Conservation (phyloP, 2,113 vertebrate species). For the Seriola rivoliana region DNA sequence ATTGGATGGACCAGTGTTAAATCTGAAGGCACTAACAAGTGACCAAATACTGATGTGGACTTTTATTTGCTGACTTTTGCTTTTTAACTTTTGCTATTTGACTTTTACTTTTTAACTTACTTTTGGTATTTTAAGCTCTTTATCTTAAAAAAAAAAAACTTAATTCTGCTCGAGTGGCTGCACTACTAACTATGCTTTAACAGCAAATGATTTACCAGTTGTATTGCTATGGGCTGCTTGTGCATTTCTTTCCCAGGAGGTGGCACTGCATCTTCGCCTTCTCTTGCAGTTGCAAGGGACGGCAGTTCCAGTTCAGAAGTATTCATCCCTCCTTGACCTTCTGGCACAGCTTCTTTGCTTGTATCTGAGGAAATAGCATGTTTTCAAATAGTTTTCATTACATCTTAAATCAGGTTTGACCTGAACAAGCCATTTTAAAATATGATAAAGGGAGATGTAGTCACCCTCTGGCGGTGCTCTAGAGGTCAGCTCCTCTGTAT, state of each 20-base stretch:
- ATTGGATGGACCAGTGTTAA: not conserved
- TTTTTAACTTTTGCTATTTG: not conserved
- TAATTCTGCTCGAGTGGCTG: not conserved
- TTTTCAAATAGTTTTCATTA: not conserved
- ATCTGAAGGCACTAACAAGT: not conserved
- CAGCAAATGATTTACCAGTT: slow-evolving; percentile 71
- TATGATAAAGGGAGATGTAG: slow-evolving; percentile 11
- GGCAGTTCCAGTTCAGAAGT: slow-evolving; percentile 64
- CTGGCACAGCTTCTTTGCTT: slow-evolving; percentile 49
- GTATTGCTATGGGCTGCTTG: slow-evolving; percentile 29
- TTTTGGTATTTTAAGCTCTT: not conserved
- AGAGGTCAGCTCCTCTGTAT: slow-evolving; percentile 46
- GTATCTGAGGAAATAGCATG: slow-evolving; percentile 43
- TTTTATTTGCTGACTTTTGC: not conserved
- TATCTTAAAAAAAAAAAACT: not conserved
- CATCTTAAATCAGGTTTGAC: not conserved
- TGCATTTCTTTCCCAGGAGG: slow-evolving; percentile 71
- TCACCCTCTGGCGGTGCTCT: slow-evolving; percentile 69
- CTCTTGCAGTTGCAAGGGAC: slow-evolving; percentile 36
- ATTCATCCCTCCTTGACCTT: slow-evolving; percentile 35
- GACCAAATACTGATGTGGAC: not conserved
- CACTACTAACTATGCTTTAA: not conserved
- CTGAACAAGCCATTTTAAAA: not conserved
- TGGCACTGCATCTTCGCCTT: slow-evolving; percentile 53
- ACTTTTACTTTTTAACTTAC: not conserved